phyloP scores from a whole-genome alignment of 2,113 vertebrate species.

The Trichomycterus rosablanca region DNA sequence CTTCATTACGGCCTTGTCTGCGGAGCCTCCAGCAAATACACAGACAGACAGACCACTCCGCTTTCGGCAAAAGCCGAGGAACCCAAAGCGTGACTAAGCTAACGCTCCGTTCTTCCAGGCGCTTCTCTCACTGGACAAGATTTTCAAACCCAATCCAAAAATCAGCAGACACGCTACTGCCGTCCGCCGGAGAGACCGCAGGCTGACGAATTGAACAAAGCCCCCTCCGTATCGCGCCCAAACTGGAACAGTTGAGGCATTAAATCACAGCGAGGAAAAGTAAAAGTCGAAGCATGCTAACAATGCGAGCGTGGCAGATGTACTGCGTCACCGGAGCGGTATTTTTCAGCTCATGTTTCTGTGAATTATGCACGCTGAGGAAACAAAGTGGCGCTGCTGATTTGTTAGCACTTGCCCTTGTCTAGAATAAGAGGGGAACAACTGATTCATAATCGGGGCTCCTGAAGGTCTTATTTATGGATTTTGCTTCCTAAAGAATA shows the following conservation, averaged over 20 bases:
- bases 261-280: constrained; percentile 48
- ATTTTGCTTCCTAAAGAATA: no score
- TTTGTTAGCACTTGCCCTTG: no score
- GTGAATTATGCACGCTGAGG: not conserved
- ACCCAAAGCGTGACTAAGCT: constrained; percentile 9
- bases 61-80: not conserved
- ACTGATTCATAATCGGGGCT: no score
- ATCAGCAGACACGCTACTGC: constrained; percentile 9
- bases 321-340: constrained; percentile 30
- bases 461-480: no score
- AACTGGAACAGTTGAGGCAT: constrained; percentile 45
- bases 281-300: constrained; percentile 45
- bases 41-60: not conserved
- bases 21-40: not conserved
- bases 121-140: constrained; percentile 4
- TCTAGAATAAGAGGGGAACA: no score
- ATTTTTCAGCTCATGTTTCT: not conserved
- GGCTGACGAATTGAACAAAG: constrained; percentile 45
- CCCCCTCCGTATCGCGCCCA: constrained; percentile 42
- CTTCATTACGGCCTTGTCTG: constrained; percentile 53
- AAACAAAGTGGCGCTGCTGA: no score
- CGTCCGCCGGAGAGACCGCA: constrained; percentile 29
- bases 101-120: not conserved
- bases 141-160: constrained; percentile 9
- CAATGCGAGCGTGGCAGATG: constrained; percentile 21